These are phyloP conservation scores for Chrosomus eos DNA, from an alignment of 2,797 vertebrate species.

Conservation along the genomic window DNA sequence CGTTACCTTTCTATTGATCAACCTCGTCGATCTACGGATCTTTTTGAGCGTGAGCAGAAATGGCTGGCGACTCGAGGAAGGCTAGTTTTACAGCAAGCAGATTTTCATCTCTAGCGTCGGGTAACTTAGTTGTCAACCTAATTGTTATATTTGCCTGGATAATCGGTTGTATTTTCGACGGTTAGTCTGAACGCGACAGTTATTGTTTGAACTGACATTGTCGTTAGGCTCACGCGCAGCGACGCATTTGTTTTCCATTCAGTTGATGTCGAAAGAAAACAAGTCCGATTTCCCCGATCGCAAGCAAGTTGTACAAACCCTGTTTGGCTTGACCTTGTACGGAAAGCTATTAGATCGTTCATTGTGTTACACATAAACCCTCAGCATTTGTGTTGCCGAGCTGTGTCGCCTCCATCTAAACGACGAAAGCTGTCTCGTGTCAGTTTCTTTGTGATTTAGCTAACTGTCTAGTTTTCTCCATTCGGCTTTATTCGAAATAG, in stretches of 20 bases:
- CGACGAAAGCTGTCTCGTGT: slow-evolving; percentile 1
- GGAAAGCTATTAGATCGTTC: slow-evolving; percentile 65
- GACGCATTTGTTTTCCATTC: slow-evolving; percentile 31
- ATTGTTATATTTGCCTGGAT: background rate
- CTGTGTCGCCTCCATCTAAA: slow-evolving; percentile 37
- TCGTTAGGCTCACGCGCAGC: slow-evolving; percentile 55
- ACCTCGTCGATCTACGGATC: background rate
- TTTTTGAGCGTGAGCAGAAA: slow-evolving; percentile 44
- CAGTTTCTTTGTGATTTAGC: slow-evolving; percentile 45
- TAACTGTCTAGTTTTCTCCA: slow-evolving; percentile 1
- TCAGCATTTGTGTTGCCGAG: slow-evolving; percentile 64
- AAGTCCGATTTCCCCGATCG: slow-evolving; percentile 15
- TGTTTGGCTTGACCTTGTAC: slow-evolving; percentile 76
- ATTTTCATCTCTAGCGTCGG: slow-evolving; percentile 1
- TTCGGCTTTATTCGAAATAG: slow-evolving; percentile 11
- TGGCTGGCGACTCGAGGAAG: slow-evolving; percentile 15
- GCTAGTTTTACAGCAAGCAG: slow-evolving; percentile 27
- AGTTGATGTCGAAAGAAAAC: slow-evolving; percentile 6
- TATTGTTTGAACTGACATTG: slow-evolving; percentile 70
- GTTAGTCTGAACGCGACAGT: background rate
- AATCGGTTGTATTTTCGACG: background rate
- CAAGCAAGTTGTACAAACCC: slow-evolving; percentile 32
- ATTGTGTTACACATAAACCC: slow-evolving; percentile 65
- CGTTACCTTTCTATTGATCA: background rate
- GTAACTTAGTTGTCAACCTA: background rate